These are phyloP conservation scores for Cotesia glomerata DNA, from an alignment of 1,140 invertebrate species.

Conservation along the genomic window DNA sequence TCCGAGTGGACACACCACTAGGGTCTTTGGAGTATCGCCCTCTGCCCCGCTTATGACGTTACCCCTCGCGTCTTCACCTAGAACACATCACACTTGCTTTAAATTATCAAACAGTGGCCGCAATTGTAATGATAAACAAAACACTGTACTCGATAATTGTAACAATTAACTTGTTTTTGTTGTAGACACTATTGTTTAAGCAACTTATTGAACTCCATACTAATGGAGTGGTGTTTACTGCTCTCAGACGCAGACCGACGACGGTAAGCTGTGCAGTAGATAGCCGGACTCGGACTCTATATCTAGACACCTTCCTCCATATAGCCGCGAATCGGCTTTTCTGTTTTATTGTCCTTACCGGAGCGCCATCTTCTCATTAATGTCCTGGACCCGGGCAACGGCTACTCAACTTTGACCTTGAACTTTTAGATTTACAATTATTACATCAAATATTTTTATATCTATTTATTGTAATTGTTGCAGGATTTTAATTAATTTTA, in stretches of 20 bases:
- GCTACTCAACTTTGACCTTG: too few species aligned
- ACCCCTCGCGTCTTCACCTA: not conserved
- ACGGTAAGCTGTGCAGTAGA: not conserved
- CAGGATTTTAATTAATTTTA: too few species aligned
- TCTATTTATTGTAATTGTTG: too few species aligned
- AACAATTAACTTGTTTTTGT: too few species aligned
- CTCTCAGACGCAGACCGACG: not conserved
- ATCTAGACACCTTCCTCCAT: too few species aligned
- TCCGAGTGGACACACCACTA: not conserved
- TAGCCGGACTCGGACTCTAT: not conserved
- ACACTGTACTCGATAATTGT: too few species aligned
- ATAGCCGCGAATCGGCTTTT: not conserved
- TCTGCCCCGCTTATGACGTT: not conserved
- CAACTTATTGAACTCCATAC: not conserved
- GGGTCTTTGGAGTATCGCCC: not conserved
- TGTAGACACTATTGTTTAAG: not conserved
- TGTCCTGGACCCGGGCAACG: not conserved
- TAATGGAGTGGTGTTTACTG: not conserved
- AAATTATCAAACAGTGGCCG: not conserved
- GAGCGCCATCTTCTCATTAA: not conserved
- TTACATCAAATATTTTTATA: too few species aligned
- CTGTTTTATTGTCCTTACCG: not conserved
- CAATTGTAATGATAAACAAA: too few species aligned
- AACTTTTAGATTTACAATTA: too few species aligned
- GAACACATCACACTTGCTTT: not conserved